Evolutionary conservation across 2,797 vertebrate species (phyloP).

Genomic region (Apodemus agrarius): DNA sequence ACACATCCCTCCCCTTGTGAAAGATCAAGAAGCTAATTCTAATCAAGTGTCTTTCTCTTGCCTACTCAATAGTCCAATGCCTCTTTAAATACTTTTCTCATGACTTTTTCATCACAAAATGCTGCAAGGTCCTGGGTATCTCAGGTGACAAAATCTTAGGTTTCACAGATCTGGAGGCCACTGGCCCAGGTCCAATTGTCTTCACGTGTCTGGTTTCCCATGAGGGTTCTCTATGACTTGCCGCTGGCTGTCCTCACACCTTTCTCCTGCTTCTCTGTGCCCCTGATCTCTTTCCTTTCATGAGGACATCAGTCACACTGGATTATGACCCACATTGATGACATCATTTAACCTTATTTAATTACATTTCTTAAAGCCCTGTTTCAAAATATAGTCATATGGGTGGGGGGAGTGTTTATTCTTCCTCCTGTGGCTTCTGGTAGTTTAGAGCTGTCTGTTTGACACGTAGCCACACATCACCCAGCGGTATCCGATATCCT

Average conservation of each 20-base stretch:
- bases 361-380: neutral
- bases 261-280: neutral
- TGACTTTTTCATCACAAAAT: neutral
- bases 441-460: neutral
- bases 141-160: neutral
- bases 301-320: neutral
- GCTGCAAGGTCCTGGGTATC: neutral
- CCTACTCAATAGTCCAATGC: too few relatives aligned
- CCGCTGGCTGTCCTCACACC: neutral
- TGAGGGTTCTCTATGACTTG: neutral
- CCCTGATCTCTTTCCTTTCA: neutral
- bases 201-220: neutral
- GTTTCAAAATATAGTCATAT: neutral
- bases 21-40: neutral
- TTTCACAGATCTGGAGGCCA: neutral
- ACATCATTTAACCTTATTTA: neutral
- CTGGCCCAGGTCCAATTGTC: neutral
- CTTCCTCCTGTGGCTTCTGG: neutral
- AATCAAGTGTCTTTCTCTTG: neutral
- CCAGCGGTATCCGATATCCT: neutral
- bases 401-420: too few relatives aligned
- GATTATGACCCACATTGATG: neutral
- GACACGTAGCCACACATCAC: neutral
- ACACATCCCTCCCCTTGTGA: neutral
- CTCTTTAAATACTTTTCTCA: neutral